Percentiles rank a stretch among this genome's conserved stretches.
Evolutionary conservation across 2,113 vertebrate species (phyloP).

Genomic region (Daboia siamensis): DNA sequence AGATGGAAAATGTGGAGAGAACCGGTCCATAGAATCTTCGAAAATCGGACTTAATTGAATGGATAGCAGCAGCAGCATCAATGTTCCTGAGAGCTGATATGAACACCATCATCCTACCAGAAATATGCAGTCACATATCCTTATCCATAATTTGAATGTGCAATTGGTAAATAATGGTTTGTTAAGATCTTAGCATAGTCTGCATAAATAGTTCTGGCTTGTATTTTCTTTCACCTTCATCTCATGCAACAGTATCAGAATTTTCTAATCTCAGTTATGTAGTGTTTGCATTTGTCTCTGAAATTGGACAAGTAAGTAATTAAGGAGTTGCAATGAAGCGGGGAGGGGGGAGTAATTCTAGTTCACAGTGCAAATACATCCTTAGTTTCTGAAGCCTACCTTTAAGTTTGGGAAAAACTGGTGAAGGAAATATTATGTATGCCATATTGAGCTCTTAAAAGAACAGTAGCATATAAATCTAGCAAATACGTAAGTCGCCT

Average conservation of each 20-base stretch:
- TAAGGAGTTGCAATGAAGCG: background rate
- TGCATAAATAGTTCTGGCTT: background rate
- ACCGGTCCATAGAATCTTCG: background rate
- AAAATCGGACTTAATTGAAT: background rate
- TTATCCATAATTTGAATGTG: background rate
- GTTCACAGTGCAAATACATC: background rate
- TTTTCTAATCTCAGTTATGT: background rate
- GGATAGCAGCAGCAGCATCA: background rate
- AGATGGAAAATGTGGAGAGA: background rate
- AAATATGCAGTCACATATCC: background rate
- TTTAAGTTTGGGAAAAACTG: background rate
- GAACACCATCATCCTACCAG: background rate
- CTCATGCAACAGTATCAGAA: background rate
- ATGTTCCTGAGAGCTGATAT: background rate
- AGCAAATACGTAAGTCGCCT: background rate
- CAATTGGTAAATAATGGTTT: background rate
- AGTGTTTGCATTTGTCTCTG: background rate
- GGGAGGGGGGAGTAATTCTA: background rate
- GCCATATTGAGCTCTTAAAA: background rate
- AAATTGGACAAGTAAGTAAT: background rate
- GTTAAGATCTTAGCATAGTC: background rate
- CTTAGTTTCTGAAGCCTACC: background rate
- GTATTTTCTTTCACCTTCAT: background rate
- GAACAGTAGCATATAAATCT: background rate
- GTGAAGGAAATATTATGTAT: background rate